These are phyloP conservation scores for Nephrotoma guestfalica DNA, from an alignment of 2,888 invertebrate species.

Conservation along the genomic window DNA sequence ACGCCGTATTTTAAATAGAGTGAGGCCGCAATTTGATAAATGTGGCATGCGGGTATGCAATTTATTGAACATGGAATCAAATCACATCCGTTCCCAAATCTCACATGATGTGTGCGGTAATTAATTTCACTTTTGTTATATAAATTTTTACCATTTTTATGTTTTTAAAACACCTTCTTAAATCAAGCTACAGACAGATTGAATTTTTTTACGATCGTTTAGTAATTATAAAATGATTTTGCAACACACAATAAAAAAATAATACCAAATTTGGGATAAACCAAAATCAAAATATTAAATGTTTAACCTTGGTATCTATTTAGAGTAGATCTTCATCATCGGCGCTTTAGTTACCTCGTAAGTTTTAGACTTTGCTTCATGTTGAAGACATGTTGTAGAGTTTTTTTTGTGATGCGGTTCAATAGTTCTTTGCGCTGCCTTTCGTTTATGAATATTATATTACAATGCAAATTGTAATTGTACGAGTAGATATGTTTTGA, in stretches of 20 bases:
- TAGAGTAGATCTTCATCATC: neutral
- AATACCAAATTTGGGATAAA: neutral
- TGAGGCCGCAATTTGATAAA: neutral
- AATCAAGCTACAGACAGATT: neutral
- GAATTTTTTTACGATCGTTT: neutral
- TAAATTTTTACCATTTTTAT: neutral
- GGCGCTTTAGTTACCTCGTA: neutral
- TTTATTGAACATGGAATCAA: neutral
- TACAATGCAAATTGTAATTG: no score
- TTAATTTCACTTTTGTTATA: neutral
- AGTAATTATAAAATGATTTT: neutral
- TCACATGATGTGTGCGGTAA: no score
- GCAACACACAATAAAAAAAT: neutral
- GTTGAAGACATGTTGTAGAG: neutral
- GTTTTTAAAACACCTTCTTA: neutral
- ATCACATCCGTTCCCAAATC: neutral
- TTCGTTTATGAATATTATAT: neutral
- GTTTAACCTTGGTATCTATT: neutral
- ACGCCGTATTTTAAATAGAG: neutral
- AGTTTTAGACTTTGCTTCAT: neutral
- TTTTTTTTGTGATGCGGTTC: neutral
- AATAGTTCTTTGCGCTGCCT: neutral
- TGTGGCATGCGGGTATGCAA: neutral
- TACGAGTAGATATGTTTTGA: neutral
- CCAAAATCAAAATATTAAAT: neutral